Percentiles rank a stretch among this genome's conserved stretches.
Conservation (phyloP, 2,113 vertebrate species). For the Neopipo cinnamomea region DNA sequence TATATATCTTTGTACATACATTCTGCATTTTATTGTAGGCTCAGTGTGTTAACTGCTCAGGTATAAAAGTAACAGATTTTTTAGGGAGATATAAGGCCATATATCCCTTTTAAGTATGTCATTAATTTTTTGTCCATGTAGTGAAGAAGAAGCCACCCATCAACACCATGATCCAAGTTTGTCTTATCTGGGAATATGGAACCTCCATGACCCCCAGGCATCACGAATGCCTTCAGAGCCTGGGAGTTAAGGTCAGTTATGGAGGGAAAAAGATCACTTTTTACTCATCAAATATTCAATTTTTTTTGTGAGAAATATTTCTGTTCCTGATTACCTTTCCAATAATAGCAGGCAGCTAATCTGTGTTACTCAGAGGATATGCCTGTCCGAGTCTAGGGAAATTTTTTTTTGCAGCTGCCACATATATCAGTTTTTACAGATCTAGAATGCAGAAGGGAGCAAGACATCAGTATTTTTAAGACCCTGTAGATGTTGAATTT, state of each 20-base stretch:
- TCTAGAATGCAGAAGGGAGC: neutral
- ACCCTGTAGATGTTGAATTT: neutral
- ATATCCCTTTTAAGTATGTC: neutral
- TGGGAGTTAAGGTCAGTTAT: neutral
- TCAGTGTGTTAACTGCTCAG: neutral
- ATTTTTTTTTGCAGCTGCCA: neutral
- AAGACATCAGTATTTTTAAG: too few species aligned
- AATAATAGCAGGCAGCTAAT: neutral
- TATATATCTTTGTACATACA: neutral
- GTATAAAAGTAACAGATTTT: neutral
- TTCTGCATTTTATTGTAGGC: neutral
- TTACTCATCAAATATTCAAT: neutral
- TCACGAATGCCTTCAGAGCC: neutral
- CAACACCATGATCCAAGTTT: neutral
- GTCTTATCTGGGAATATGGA: neutral
- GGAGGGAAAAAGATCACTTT: neutral
- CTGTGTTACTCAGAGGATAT: neutral
- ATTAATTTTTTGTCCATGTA: neutral
- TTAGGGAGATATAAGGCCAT: neutral
- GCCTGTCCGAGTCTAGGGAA: neutral
- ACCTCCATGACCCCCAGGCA: neutral
- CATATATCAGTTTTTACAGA: neutral
- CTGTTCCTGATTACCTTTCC: neutral
- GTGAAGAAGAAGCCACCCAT: neutral
- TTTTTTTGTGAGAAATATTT: neutral